A percentile compares a stretch with the other conserved stretches of the same genome.
phyloP scores from a whole-genome alignment of 2,888 invertebrate species.

The Spialia ferax region DNA sequence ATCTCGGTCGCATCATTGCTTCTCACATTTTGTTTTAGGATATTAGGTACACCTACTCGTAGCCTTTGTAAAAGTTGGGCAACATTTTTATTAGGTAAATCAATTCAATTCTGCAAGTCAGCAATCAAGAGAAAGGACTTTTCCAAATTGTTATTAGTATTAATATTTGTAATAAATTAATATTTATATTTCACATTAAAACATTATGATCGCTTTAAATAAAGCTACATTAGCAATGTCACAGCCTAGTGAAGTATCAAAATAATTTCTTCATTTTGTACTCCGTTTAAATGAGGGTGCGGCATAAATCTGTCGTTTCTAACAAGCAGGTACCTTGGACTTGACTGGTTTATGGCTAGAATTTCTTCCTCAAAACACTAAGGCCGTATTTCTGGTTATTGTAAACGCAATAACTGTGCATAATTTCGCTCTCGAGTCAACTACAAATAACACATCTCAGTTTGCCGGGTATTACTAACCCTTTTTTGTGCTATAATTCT shows the following conservation, averaged over 20 bases:
- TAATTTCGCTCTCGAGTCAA: constrained; percentile 9
- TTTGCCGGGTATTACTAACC: not conserved
- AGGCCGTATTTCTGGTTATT: constrained; percentile 38
- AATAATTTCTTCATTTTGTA: constrained; percentile 19
- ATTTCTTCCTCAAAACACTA: constrained; percentile 50
- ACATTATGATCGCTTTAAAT: too few relatives aligned
- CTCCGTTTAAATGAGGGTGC: constrained; percentile 31
- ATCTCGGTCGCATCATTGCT: too few relatives aligned
- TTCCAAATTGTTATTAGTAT: too few relatives aligned
- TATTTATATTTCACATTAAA: too few relatives aligned
- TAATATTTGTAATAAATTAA: too few relatives aligned
- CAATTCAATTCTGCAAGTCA: too few relatives aligned
- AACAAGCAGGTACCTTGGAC: constrained; percentile 54
- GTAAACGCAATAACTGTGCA: constrained; percentile 16
- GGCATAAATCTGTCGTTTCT: constrained; percentile 45
- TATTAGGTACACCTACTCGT: too few relatives aligned
- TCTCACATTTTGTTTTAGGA: too few relatives aligned
- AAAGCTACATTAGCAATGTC: not conserved
- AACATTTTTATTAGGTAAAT: too few relatives aligned
- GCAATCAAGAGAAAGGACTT: too few relatives aligned
- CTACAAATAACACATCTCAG: constrained; percentile 8
- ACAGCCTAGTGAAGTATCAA: not conserved
- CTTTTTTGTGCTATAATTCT: constrained; percentile 1
- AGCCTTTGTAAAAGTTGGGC: too few relatives aligned
- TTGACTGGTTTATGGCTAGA: constrained; percentile 63